A percentile compares a stretch with the other conserved stretches of the same genome.
Conservation (phyloP, 2,797 vertebrate species). For the Enteromius fasciolatus region DNA sequence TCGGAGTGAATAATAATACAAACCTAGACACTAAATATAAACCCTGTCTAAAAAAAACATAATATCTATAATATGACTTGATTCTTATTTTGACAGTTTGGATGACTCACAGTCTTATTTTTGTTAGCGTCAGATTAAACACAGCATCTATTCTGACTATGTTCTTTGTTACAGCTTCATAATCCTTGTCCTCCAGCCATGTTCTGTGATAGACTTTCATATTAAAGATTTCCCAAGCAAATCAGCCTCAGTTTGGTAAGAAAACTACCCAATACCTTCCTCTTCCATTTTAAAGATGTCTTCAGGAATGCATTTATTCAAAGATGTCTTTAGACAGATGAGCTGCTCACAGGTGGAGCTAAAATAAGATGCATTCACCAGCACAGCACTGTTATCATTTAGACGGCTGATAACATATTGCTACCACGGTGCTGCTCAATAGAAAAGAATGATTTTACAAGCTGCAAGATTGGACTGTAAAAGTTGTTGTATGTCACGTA, state of each 20-base stretch:
- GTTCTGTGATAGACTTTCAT: not conserved
- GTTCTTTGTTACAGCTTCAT: not conserved
- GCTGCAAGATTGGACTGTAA: conserved; percentile 32
- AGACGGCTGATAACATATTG: conserved; percentile 1
- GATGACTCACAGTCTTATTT: not conserved
- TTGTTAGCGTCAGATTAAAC: not conserved
- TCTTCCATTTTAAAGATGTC: not conserved
- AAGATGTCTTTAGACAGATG: conserved; percentile 2
- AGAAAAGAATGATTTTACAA: conserved; percentile 12
- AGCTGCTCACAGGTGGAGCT: conserved; percentile 11
- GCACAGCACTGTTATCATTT: not conserved
- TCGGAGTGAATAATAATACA: too few species aligned
- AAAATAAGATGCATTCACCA: conserved; percentile 23
- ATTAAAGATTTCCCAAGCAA: conserved; percentile 6
- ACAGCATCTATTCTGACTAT: conserved; percentile 12
- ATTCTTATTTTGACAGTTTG: too few species aligned
- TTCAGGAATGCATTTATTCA: conserved; percentile 2
- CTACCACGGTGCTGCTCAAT: not conserved
- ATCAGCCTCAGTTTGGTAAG: not conserved
- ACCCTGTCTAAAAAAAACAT: not conserved
- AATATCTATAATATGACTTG: not conserved
- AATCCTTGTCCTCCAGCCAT: not conserved
- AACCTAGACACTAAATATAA: too few species aligned
- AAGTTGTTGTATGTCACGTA: conserved; percentile 33
- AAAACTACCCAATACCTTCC: not conserved